These are phyloP conservation scores for Trichopoda pennipes DNA, from an alignment of 2,888 invertebrate species.

Conservation along the genomic window DNA sequence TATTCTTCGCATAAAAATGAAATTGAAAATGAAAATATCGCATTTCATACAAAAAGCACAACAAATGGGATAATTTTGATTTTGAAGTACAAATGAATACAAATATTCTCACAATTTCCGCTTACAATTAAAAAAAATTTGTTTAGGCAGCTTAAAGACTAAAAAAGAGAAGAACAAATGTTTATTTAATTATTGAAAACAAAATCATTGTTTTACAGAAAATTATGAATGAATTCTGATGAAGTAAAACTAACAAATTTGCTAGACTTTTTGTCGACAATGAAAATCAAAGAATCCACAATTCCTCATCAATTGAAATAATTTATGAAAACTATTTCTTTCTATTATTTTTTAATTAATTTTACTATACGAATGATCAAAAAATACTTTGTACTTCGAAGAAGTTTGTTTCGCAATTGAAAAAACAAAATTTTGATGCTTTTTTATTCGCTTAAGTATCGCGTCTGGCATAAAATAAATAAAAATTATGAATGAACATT, in stretches of 20 bases:
- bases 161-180: slow-evolving; percentile 21
- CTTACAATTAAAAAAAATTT: slow-evolving; percentile 19
- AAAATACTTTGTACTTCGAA: slow-evolving; percentile 22
- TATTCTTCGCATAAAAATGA: neutral
- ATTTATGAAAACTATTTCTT: neutral
- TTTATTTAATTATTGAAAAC: slow-evolving; percentile 51
- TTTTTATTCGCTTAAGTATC: neutral
- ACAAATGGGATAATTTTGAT: neutral
- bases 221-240: slow-evolving; percentile 57
- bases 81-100: slow-evolving; percentile 1
- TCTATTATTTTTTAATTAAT: neutral
- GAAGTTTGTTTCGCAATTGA: slow-evolving; percentile 30
- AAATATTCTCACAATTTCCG: slow-evolving; percentile 54
- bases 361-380: neutral
- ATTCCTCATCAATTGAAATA: slow-evolving; percentile 13
- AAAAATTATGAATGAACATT: slow-evolving; percentile 41
- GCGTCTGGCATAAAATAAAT: slow-evolving; percentile 8
- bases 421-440: slow-evolving; percentile 18
- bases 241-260: slow-evolving; percentile 23
- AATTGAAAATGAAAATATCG: slow-evolving; percentile 33
- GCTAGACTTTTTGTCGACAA: slow-evolving; percentile 61
- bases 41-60: slow-evolving; percentile 44
- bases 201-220: slow-evolving; percentile 5
- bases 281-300: slow-evolving; percentile 35
- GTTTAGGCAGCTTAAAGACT: slow-evolving; percentile 46